Evolutionary conservation across 2,888 invertebrate genomes (phyloP).

Genomic region (Osmoderma eremita): DNA sequence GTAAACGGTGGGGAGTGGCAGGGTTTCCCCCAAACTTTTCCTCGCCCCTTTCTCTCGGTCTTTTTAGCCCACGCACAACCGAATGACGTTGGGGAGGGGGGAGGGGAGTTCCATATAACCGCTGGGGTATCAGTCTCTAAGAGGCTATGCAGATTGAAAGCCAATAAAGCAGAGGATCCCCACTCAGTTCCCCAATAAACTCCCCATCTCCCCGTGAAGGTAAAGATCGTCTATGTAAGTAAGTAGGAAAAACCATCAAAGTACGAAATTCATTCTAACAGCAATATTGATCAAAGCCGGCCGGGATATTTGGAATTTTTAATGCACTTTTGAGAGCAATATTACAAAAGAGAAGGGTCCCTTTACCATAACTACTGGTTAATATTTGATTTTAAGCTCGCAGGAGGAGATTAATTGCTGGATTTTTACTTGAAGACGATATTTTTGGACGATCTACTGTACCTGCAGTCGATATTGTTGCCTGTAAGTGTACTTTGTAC

Average conservation of each 20-base stretch:
- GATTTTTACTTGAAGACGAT: too few relatives aligned
- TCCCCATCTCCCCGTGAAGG: constrained; percentile 2
- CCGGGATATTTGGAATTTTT: constrained; percentile 50
- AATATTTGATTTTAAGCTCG: too few relatives aligned
- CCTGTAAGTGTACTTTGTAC: too few relatives aligned
- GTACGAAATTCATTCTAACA: constrained; percentile 49
- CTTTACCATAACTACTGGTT: neutral
- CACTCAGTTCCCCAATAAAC: neutral
- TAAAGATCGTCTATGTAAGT: neutral
- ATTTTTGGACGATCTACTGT: too few relatives aligned
- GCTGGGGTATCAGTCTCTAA: constrained; percentile 14
- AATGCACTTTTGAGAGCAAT: constrained; percentile 48
- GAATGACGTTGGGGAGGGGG: neutral
- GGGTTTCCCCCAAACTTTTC: too few relatives aligned
- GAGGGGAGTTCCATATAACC: neutral
- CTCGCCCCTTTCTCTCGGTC: too few relatives aligned
- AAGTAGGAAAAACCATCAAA: constrained; percentile 44
- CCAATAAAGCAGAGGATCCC: constrained; percentile 21
- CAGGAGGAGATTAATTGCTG: too few relatives aligned
- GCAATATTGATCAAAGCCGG: constrained; percentile 50
- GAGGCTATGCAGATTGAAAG: constrained; percentile 35
- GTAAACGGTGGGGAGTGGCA: neutral
- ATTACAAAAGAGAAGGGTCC: neutral
- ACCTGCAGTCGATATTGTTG: too few relatives aligned
- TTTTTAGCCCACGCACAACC: neutral